These are phyloP conservation scores for Neodiprion fabricii DNA, from an alignment of 1,140 invertebrate species.

Conservation along the genomic window DNA sequence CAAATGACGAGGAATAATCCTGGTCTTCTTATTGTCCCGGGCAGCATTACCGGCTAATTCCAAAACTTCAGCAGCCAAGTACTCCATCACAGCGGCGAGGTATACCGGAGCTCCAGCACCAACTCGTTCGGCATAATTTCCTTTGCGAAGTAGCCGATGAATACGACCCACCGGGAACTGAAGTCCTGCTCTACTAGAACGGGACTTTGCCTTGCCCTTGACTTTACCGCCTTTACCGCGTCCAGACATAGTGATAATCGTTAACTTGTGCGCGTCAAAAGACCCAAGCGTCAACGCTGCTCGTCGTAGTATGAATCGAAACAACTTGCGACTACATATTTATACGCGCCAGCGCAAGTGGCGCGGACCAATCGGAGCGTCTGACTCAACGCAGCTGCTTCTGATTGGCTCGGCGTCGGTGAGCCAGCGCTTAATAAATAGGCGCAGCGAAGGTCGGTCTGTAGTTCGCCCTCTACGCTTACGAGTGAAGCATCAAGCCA, in stretches of 20 bases:
- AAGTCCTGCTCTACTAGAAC: constrained; percentile 66
- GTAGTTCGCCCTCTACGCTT: not conserved
- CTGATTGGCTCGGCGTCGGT: constrained; percentile 11
- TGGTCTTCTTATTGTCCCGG: constrained; percentile 66
- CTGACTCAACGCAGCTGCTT: constrained; percentile 19
- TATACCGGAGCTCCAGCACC: constrained; percentile 62
- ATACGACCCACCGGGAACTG: constrained; percentile 79
- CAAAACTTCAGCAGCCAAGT: constrained; percentile 70
- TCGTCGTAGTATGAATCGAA: constrained; percentile 8
- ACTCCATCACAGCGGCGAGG: constrained; percentile 40
- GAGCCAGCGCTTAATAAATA: not conserved
- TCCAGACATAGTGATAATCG: constrained; percentile 53
- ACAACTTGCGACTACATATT: not conserved
- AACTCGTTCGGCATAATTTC: constrained; percentile 72
- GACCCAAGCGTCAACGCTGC: not conserved
- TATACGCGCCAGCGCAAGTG: not conserved
- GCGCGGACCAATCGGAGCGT: not conserved
- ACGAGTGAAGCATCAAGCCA: not conserved
- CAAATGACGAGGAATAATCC: constrained; percentile 84
- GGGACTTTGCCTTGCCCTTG: constrained; percentile 61
- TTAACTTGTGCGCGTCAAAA: constrained; percentile 13
- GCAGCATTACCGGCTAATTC: constrained; percentile 84
- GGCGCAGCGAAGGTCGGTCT: not conserved
- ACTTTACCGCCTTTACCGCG: constrained; percentile 57
- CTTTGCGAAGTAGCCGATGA: constrained; percentile 72